A percentile compares a stretch with the other conserved stretches of the same genome.
Evolutionary conservation across 2,797 vertebrate species (phyloP).

Genomic region (Sus cebifrons): DNA sequence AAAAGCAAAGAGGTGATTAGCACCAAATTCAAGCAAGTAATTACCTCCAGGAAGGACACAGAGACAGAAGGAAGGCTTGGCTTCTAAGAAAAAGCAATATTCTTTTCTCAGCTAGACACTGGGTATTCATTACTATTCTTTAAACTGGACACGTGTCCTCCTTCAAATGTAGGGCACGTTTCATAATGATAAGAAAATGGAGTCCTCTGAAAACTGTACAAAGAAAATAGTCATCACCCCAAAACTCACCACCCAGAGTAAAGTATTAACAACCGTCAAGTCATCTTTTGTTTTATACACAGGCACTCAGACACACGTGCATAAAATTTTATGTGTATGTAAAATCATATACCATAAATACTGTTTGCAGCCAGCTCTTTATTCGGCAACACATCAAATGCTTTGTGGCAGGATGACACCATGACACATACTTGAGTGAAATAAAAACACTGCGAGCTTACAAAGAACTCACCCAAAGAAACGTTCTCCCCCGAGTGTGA

Average conservation of each 20-base stretch:
- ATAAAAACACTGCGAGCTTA: conserved; percentile 8
- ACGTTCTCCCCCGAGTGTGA: not conserved
- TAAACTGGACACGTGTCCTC: not conserved
- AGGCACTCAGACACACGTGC: not conserved
- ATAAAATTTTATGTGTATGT: not conserved
- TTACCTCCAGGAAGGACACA: not conserved
- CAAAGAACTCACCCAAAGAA: conserved; percentile 28
- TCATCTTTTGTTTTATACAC: not conserved
- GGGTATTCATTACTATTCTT: not conserved
- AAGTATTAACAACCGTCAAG: conserved; percentile 30
- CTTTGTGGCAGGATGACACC: not conserved
- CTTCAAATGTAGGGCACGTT: conserved; percentile 3
- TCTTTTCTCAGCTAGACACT: not conserved
- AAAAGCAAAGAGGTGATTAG: conserved; percentile 32
- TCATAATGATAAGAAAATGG: conserved; percentile 34
- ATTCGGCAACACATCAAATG: not conserved
- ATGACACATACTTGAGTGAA: not conserved
- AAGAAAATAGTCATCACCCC: conserved; percentile 54
- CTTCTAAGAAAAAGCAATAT: not conserved
- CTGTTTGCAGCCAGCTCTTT: not conserved
- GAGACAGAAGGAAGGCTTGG: not conserved
- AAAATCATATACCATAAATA: not conserved
- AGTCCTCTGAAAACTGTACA: not conserved
- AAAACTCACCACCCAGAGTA: conserved; percentile 4
- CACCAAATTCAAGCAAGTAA: not conserved